Percentiles rank a stretch among this genome's conserved stretches.
Evolutionary conservation across 1,140 invertebrate species (phyloP).

Genomic region (Caenorhabditis inopinata): DNA sequence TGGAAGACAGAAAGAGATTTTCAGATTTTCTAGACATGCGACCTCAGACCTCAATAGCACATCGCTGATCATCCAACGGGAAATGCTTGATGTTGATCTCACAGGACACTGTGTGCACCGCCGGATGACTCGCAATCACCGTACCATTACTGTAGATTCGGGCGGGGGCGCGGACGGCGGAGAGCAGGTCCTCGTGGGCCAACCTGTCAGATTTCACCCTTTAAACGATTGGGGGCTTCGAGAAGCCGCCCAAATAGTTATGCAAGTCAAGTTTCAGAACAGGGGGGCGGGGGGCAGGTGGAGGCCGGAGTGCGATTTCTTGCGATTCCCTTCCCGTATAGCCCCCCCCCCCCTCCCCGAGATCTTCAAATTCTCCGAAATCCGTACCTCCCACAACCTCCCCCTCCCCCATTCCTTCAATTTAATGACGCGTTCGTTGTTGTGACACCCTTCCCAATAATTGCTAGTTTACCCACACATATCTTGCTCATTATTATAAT

Average conservation of each 20-base stretch:
- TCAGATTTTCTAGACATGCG: background rate
- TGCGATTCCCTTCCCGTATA: too few relatives aligned
- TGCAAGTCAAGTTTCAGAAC: too few relatives aligned
- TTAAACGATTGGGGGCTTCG: conserved; percentile 40
- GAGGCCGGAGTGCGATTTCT: too few relatives aligned
- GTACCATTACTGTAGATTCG: conserved; percentile 56
- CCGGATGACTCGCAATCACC: conserved; percentile 55
- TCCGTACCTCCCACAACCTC: too few relatives aligned
- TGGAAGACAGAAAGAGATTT: conserved; percentile 11
- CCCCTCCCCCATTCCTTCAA: background rate
- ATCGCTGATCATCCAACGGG: conserved; percentile 58
- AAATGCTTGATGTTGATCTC: conserved; percentile 62
- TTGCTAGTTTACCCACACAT: background rate
- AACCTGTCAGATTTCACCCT: conserved; percentile 59
- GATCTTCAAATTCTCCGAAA: too few relatives aligned
- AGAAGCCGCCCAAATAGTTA: conserved; percentile 9
- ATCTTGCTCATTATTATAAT: too few relatives aligned
- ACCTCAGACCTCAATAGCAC: conserved; percentile 54
- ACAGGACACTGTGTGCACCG: conserved; percentile 58
- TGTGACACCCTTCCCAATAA: background rate
- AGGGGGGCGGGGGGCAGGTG: too few relatives aligned
- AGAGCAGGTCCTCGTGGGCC: conserved; percentile 56
- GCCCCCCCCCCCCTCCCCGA: too few relatives aligned
- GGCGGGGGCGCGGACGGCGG: conserved; percentile 52
- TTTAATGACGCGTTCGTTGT: background rate